Percentiles rank a stretch among this genome's conserved stretches.
These are phyloP conservation scores for Columbina picui DNA, from an alignment of 2,113 vertebrate genomes.

Conservation along the genomic window DNA sequence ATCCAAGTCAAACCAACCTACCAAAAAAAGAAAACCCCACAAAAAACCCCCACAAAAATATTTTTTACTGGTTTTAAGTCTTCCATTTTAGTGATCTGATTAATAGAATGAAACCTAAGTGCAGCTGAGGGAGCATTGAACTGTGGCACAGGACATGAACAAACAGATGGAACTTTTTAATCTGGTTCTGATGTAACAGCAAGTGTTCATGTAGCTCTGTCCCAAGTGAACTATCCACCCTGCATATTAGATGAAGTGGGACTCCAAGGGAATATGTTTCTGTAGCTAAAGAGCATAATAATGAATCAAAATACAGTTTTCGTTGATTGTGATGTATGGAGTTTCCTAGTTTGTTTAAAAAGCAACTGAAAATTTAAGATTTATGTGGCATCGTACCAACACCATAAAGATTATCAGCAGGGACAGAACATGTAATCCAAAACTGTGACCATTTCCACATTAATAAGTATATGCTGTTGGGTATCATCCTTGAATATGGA, in stretches of 20 bases:
- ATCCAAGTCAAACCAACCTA: fast-evolving
- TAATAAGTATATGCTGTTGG: neutral
- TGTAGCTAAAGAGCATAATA: neutral
- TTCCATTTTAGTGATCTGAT: neutral
- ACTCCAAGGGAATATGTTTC: neutral
- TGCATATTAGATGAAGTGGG: neutral
- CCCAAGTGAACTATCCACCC: neutral
- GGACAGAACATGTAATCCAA: neutral
- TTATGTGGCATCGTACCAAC: neutral
- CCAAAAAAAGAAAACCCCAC: neutral
- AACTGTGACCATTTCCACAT: neutral
- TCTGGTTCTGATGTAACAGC: neutral
- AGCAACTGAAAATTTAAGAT: neutral
- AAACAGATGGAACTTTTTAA: neutral
- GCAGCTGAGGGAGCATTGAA: neutral
- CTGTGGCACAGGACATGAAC: neutral
- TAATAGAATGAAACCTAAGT: neutral
- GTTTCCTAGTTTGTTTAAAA: neutral
- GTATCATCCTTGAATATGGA: neutral
- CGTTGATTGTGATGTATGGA: neutral
- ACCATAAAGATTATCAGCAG: neutral
- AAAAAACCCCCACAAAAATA: neutral
- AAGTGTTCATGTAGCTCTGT: neutral
- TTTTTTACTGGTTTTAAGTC: neutral
- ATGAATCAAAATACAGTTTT: neutral